These are phyloP conservation scores for Drosophila lacteicornis DNA, from an alignment of 1,140 invertebrate genomes.

Conservation along the genomic window DNA sequence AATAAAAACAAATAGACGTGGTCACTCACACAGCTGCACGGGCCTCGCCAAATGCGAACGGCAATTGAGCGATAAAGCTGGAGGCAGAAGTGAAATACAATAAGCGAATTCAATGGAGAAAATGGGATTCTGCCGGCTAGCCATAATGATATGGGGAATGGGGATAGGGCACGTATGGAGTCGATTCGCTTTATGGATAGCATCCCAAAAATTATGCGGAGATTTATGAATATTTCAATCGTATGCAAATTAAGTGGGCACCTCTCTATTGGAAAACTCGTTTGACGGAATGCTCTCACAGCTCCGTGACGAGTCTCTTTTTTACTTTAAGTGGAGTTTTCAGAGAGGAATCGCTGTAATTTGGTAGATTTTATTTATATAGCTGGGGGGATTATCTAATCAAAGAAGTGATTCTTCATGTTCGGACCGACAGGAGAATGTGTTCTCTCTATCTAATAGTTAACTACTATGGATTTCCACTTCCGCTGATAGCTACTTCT, in stretches of 20 bases:
- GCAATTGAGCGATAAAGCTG: slow-evolving; percentile 55
- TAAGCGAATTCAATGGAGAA: slow-evolving; percentile 26
- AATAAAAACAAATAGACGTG: slow-evolving; percentile 58
- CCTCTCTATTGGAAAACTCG: slow-evolving; percentile 31
- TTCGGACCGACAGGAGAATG: no score
- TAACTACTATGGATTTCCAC: neutral
- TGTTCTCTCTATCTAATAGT: neutral
- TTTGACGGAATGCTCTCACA: slow-evolving; percentile 18
- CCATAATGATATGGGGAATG: slow-evolving; percentile 16
- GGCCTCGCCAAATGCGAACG: slow-evolving; percentile 8
- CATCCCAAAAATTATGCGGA: slow-evolving; percentile 32
- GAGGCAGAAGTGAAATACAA: slow-evolving; percentile 41
- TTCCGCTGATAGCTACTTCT: neutral
- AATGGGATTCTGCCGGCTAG: slow-evolving; percentile 26
- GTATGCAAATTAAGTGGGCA: slow-evolving; percentile 41
- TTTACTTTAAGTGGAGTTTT: neutral
- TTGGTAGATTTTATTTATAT: neutral
- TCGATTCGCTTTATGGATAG: slow-evolving; percentile 27
- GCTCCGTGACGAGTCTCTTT: neutral
- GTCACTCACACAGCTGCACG: slow-evolving; percentile 26
- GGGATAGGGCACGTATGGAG: slow-evolving; percentile 21
- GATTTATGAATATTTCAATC: slow-evolving; percentile 51
- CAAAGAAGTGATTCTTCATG: neutral
- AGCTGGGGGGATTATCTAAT: slow-evolving; percentile 12
- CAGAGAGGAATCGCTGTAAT: slow-evolving; percentile 15